phyloP scores from a whole-genome alignment of 2,888 invertebrate genomes.

The Hypena proboscidalis region DNA sequence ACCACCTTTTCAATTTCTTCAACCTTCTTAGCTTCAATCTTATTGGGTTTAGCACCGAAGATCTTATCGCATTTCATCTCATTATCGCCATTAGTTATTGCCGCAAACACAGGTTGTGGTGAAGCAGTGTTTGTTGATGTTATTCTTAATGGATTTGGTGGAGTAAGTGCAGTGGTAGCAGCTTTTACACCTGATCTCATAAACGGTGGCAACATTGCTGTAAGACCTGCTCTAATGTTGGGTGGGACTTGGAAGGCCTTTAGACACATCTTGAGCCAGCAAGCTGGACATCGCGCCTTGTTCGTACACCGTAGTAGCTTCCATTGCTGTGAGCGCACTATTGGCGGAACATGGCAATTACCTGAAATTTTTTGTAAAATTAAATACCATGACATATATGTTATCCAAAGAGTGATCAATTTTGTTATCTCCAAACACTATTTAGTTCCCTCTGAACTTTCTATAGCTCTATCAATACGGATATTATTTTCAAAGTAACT shows the following conservation, averaged over 20 bases:
- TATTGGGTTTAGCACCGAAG: conserved; percentile 61
- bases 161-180: conserved; percentile 53
- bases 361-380: too few species aligned
- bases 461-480: too few species aligned
- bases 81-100: conserved; percentile 57
- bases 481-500: too few species aligned
- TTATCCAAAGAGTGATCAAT: too few species aligned
- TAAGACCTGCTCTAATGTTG: conserved; percentile 87
- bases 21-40: conserved; percentile 65
- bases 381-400: too few species aligned
- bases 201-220: conserved; percentile 88
- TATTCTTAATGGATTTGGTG: conserved; percentile 67
- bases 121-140: conserved; percentile 51
- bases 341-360: conserved; percentile 89
- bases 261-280: conserved; percentile 94
- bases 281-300: conserved; percentile 92
- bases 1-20: conserved; percentile 66
- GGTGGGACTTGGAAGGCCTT: conserved; percentile 91
- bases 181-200: conserved; percentile 79
- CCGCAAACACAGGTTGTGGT: conserved; percentile 61
- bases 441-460: too few species aligned
- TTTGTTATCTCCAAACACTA: too few species aligned
- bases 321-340: conserved; percentile 89
- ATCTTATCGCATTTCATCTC: conserved; percentile 74
- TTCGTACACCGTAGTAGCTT: conserved; percentile 88